Evolutionary conservation across 2,888 invertebrate species (phyloP), one percentile per base, ranked within the genome.

Genomic region (Polyommatus iphigenia): DNA sequence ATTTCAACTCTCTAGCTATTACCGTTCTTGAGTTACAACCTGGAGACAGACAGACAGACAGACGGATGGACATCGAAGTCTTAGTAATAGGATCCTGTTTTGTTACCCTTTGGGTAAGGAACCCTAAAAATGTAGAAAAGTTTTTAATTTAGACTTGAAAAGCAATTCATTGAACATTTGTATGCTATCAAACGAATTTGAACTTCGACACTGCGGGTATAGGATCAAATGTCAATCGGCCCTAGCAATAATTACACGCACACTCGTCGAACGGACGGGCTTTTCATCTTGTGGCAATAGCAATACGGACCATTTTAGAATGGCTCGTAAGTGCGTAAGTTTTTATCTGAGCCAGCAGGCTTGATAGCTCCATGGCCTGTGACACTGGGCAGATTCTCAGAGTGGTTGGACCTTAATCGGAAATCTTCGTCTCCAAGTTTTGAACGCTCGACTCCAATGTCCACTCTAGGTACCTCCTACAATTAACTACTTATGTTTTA

Each of bases 331-430:
- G 36, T 72, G 57, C 41, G 73, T 32, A 67, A 50, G 76, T 73
- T 41, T 79, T 79, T 82, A 81, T 80, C 79, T 78, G 29, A 67
- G 78, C 72, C 57, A 76, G 29, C 29, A 50, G 67, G 79, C 71
- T 77, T 76, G 82, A 82, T 82, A 82, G 81, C 82, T 80, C 82
- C 82, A 78, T 80, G 82, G 80, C 82, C 82, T 81, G 80, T 79
- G 81, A 80, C 80, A 81, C 80, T 72, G 59, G 80, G 75, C 78
- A 78, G 81, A 79, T 78, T 79, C 76, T 78, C 79, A 78, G 72
- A 79, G 77, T 79, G 76, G 78, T 79, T 76, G 80, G 57, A 77
- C 78, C 78, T 78, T 78, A 79, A 80, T 79, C 81, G 67, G 15
- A 67, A 67, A 20, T 67, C 24, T 24, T 62, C 59, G 59, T 54